phyloP scores from a whole-genome alignment of 2,113 vertebrate genomes.

The Pampusana beccarii region DNA sequence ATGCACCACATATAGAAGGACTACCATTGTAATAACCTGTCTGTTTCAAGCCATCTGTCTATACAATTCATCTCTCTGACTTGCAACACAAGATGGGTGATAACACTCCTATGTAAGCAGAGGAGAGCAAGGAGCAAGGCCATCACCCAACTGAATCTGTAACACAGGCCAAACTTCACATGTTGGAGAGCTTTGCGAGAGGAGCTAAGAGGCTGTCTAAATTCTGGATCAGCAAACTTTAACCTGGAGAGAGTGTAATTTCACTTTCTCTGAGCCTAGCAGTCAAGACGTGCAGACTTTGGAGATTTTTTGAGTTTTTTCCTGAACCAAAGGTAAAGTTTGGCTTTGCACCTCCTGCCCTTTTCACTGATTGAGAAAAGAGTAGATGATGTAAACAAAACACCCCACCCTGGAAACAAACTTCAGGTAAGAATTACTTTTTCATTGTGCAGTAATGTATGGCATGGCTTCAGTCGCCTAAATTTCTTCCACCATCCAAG shows the following conservation, averaged over 20 bases:
- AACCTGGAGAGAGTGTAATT: not conserved
- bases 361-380: not conserved
- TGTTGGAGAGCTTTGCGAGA: not conserved
- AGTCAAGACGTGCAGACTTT: not conserved
- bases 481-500: not conserved
- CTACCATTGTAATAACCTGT: constrained; percentile 42
- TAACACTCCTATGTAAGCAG: not conserved
- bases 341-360: not conserved
- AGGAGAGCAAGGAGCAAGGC: not conserved
- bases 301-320: not conserved
- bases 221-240: not conserved
- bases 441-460: not conserved
- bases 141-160: not conserved
- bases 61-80: not conserved
- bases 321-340: not conserved
- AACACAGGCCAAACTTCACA: not conserved
- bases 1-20: constrained; percentile 5
- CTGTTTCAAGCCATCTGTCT: constrained; percentile 52
- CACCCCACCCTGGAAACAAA: not conserved
- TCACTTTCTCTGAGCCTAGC: not conserved
- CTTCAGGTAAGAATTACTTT: not conserved
- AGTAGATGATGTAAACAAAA: not conserved
- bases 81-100: not conserved
- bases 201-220: not conserved
- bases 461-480: not conserved